These are phyloP conservation scores for Acromyrmex heyeri DNA, from an alignment of 1,140 invertebrate genomes.

Conservation along the genomic window DNA sequence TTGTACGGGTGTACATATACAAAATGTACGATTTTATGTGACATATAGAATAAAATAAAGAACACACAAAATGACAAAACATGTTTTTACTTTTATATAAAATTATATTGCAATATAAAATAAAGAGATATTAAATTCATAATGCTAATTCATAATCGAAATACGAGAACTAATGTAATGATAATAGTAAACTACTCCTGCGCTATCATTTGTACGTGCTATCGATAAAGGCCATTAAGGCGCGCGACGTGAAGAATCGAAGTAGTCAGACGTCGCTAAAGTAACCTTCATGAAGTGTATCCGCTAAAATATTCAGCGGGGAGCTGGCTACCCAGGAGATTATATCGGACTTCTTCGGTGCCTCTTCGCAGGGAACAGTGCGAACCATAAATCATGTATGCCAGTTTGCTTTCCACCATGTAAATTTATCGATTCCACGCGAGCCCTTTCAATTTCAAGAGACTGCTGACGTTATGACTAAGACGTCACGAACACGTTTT, in stretches of 20 bases:
- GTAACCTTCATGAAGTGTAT: conserved; percentile 14
- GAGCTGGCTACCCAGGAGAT: conserved; percentile 46
- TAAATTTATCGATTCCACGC: conserved; percentile 51
- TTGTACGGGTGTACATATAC: background rate
- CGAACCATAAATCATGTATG: conserved; percentile 49
- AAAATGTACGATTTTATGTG: background rate
- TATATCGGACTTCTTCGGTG: conserved; percentile 48
- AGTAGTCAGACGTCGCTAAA: conserved; percentile 1
- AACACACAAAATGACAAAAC: background rate
- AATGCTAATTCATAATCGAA: background rate
- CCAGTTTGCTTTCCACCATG: conserved; percentile 39
- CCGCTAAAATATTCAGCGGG: conserved; percentile 47
- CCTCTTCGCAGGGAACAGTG: conserved; percentile 34
- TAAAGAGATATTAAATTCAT: background rate
- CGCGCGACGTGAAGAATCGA: conserved; percentile 31
- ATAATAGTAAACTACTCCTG: background rate
- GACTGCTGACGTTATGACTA: background rate
- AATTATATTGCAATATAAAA: background rate
- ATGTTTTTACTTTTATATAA: background rate
- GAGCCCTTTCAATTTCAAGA: conserved; percentile 44
- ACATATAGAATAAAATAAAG: background rate
- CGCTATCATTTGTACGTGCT: conserved; percentile 16
- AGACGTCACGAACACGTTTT: background rate
- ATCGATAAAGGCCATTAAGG: conserved; percentile 23
- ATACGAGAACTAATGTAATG: background rate